A percentile compares a stretch with the other conserved stretches of the same genome.
These are phyloP conservation scores for Abramis brama DNA, from an alignment of 2,113 vertebrate species.

Conservation along the genomic window DNA sequence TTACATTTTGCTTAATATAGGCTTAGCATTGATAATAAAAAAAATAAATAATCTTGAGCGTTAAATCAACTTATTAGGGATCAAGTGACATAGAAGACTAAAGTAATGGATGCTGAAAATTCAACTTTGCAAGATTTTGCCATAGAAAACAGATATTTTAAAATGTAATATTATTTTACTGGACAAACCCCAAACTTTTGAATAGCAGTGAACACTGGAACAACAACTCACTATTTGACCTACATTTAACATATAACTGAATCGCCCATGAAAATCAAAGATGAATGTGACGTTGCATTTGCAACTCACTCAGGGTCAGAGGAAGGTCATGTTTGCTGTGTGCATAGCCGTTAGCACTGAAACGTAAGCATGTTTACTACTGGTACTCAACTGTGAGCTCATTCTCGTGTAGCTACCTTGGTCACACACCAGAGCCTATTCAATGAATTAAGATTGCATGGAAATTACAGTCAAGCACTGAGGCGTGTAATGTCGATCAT, in stretches of 20 bases:
- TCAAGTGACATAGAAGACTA: not conserved
- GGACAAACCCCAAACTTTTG: not conserved
- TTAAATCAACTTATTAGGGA: not conserved
- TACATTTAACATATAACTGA: not conserved
- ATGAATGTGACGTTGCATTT: not conserved
- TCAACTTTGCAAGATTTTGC: not conserved
- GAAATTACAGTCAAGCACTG: constrained; percentile 26
- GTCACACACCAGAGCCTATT: constrained; percentile 20
- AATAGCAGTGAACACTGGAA: not conserved
- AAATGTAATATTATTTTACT: not conserved
- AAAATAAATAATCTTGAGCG: not conserved
- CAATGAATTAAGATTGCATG: constrained; percentile 21
- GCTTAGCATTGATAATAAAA: not conserved
- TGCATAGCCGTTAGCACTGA: not conserved
- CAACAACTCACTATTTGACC: not conserved
- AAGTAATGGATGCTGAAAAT: not conserved
- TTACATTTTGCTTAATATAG: no score
- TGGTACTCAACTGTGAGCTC: not conserved
- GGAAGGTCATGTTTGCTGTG: not conserved
- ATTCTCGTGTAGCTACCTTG: not conserved
- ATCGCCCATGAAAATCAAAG: not conserved
- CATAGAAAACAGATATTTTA: not conserved
- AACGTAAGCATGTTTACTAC: not conserved
- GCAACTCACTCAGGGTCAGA: not conserved
- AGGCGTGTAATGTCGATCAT: constrained; percentile 34